Base-by-base conservation (phyloP, 2,888 invertebrate genomes). In the Liodrosophila aerea region DNA sequence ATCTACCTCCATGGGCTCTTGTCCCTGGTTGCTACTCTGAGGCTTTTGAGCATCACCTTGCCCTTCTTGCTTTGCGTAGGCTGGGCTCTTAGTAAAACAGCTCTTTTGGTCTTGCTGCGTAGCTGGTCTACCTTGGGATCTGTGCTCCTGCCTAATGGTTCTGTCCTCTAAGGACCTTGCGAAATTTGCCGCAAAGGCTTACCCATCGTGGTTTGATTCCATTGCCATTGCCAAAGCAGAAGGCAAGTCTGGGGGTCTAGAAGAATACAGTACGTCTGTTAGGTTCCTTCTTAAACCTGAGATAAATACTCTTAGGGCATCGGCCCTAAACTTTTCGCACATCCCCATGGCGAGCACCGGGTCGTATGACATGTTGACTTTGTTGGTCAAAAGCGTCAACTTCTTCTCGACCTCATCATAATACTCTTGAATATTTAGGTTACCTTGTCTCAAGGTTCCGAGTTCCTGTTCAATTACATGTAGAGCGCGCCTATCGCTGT, bases 381-480 rank as follows among this genome's bases (percentile, higher is more conserved):
- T 40, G 4, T 40, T 40, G 1, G 22, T 40, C 22, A 40, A n/a
- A 4, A 40, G 11, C 3, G 40, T 40, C n/a, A 40, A 11, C 11
- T 40, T 40, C n/a, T 40, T 40, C n/a, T 40, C 22, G 5, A 40
- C 40, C 12, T 40, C 40, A 15, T 30, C 43, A 13, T 43, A 43
- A n/a, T 43, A 43, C 11, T 43, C 29, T 8, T 29, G 13, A 4
- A 43, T 5, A 4, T 18, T 7, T n/a, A 36, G 5, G 27, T 8
- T 18, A 12, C 36, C 47, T 22, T 47, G 47, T 12, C 37, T 22
- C 2, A 47, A n/a, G 1, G 29, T 27, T 27, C 37, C 47, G 12
- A 37, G 7, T 13, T 47, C 37, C 9, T 47, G 37, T 16, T 49
- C 49, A 3, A 37, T 50, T 18, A 50, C 31, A 4, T 50, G 41